Conservation (phyloP, 2,888 invertebrate genomes). For the Drosophila pseudotalamancana region DNA sequence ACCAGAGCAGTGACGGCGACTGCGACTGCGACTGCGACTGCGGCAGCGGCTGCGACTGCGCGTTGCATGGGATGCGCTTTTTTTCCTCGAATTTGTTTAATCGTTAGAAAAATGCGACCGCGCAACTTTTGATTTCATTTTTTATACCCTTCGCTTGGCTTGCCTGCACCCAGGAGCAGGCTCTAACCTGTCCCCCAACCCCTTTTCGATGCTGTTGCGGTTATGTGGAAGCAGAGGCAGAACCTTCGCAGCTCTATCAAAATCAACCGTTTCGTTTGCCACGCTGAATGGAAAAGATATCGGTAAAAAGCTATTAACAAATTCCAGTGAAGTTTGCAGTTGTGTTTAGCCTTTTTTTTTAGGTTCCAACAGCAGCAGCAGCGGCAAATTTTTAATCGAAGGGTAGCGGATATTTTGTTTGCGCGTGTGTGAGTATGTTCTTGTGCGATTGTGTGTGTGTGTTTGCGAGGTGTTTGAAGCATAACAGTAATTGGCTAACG, state of each 20-base stretch:
- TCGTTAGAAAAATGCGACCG: slow-evolving; percentile 81
- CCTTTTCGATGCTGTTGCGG: too few species aligned
- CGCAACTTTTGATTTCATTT: slow-evolving; percentile 37
- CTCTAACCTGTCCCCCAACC: too few species aligned
- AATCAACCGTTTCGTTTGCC: slow-evolving; percentile 71
- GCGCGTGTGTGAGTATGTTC: background rate
- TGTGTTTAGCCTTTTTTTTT: slow-evolving; percentile 33
- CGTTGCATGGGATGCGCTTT: slow-evolving; percentile 77
- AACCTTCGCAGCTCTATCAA: slow-evolving; percentile 30
- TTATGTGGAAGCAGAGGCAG: too few species aligned
- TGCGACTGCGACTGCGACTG: slow-evolving; percentile 13
- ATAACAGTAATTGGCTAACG: slow-evolving; percentile 17
- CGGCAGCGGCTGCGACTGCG: slow-evolving; percentile 53
- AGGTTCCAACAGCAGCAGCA: slow-evolving; percentile 16
- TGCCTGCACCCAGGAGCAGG: slow-evolving; percentile 6
- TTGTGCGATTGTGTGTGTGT: background rate
- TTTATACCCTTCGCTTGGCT: background rate
- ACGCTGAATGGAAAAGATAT: slow-evolving; percentile 56
- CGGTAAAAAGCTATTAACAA: slow-evolving; percentile 80
- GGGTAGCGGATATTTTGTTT: slow-evolving; percentile 52
- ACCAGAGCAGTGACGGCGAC: too few species aligned
- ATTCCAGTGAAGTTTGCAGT: slow-evolving; percentile 77
- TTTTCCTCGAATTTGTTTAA: slow-evolving; percentile 84
- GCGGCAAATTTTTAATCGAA: slow-evolving; percentile 37
- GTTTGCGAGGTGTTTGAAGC: background rate